A percentile compares a stretch with the other conserved stretches of the same genome.
Evolutionary conservation across 2,113 vertebrate species (phyloP).

Genomic region (Archocentrus centrarchus): DNA sequence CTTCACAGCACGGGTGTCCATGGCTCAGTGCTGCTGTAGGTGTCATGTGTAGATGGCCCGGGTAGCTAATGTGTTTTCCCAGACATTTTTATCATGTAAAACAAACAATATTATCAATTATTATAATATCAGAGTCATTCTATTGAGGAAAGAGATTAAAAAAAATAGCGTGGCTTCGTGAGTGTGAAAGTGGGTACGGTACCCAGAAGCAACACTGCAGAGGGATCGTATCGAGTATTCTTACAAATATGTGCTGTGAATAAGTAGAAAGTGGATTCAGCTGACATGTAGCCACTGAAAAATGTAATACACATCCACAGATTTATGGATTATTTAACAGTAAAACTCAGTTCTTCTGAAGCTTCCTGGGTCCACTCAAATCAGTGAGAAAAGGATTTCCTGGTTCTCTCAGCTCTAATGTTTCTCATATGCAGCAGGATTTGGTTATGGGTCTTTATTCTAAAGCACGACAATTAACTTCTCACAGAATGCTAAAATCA

Average conservation of each 20-base stretch:
- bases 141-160: background rate
- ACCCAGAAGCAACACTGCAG: background rate
- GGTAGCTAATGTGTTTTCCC: background rate
- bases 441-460: background rate
- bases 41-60: no score
- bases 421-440: background rate
- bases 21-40: no score
- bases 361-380: background rate
- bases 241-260: background rate
- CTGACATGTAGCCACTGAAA: background rate
- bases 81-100: background rate
- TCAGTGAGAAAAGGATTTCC: background rate
- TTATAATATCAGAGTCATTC: background rate
- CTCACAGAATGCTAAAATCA: background rate
- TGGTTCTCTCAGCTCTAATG: background rate
- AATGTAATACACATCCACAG: background rate
- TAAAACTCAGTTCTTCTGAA: background rate
- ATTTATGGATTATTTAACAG: background rate
- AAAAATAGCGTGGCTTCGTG: background rate
- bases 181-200: background rate
- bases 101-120: fast-evolving
- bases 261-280: background rate
- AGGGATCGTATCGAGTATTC: background rate
- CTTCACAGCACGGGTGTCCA: no score
- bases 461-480: background rate